A percentile compares a stretch with the other conserved stretches of the same genome.
Evolutionary conservation across 2,797 vertebrate species (phyloP).

Genomic region (Anabas testudineus): DNA sequence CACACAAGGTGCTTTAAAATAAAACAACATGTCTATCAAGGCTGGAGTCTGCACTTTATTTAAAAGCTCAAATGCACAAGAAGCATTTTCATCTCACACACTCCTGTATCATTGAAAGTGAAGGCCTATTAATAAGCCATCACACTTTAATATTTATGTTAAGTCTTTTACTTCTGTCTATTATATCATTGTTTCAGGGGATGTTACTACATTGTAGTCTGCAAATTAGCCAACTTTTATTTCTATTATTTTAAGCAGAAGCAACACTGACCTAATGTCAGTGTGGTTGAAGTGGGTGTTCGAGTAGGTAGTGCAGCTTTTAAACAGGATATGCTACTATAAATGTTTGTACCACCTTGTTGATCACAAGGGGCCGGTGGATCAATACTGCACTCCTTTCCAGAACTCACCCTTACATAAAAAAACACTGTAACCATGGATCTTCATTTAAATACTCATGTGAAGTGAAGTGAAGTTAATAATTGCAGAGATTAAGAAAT

Average conservation of each 20-base stretch:
- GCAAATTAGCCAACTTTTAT: too few species aligned
- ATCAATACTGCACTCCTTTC: slow-evolving; percentile 38
- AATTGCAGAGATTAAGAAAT: background rate
- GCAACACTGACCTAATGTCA: slow-evolving; percentile 23
- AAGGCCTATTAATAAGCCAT: background rate
- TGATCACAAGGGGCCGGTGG: slow-evolving; percentile 13
- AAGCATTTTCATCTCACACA: background rate
- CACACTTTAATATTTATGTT: background rate
- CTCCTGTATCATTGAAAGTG: slow-evolving; percentile 24
- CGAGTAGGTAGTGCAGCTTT: slow-evolving; percentile 39
- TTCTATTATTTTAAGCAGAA: slow-evolving; percentile 31
- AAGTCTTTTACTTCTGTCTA: background rate
- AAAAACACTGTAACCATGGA: background rate
- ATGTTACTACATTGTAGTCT: background rate
- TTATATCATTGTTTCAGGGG: slow-evolving; percentile 5
- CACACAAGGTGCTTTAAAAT: background rate
- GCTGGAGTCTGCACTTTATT: background rate
- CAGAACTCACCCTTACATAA: slow-evolving; percentile 23
- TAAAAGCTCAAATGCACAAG: background rate
- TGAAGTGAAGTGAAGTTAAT: background rate
- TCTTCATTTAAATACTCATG: too few species aligned
- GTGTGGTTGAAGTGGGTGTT: slow-evolving; percentile 48
- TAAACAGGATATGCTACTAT: slow-evolving; percentile 35
- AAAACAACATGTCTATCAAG: slow-evolving; percentile 10
- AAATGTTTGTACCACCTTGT: slow-evolving; percentile 38